Evolutionary conservation across 2,113 vertebrate species (phyloP).

Genomic region (Pseudorectes ferrugineus): DNA sequence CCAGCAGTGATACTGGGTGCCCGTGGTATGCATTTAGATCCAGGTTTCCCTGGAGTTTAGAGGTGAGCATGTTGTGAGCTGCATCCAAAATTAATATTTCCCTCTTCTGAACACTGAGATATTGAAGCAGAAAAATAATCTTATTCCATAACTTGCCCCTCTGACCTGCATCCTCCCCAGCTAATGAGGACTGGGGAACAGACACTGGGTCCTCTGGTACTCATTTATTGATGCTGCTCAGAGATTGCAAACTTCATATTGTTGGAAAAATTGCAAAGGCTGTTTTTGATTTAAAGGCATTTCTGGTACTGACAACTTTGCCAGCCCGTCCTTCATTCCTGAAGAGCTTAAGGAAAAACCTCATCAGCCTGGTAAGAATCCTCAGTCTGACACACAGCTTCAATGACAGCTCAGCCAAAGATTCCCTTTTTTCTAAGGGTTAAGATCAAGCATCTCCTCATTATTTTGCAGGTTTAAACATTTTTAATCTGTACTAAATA

Average conservation of each 20-base stretch:
- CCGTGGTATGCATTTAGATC: rapidly evolving
- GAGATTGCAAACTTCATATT: neutral
- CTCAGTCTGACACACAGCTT: neutral
- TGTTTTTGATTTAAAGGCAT: neutral
- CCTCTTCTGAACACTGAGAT: neutral
- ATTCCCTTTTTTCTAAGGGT: neutral
- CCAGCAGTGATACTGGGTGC: neutral
- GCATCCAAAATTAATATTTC: neutral
- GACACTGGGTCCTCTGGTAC: neutral
- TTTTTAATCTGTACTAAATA: neutral
- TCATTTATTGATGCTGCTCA: neutral
- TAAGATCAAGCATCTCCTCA: neutral
- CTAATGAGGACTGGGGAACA: neutral
- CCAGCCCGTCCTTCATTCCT: neutral
- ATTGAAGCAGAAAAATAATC: neutral
- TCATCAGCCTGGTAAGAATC: neutral
- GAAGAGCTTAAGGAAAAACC: neutral
- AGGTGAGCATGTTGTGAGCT: neutral
- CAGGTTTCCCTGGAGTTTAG: neutral
- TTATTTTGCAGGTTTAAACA: neutral
- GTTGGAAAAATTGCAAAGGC: neutral
- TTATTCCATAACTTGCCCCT: neutral
- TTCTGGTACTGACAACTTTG: neutral
- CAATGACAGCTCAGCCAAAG: neutral
- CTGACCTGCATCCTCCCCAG: neutral